Evolutionary conservation across 2,113 vertebrate species (phyloP).

Genomic region (Epinephelus fuscoguttatus): DNA sequence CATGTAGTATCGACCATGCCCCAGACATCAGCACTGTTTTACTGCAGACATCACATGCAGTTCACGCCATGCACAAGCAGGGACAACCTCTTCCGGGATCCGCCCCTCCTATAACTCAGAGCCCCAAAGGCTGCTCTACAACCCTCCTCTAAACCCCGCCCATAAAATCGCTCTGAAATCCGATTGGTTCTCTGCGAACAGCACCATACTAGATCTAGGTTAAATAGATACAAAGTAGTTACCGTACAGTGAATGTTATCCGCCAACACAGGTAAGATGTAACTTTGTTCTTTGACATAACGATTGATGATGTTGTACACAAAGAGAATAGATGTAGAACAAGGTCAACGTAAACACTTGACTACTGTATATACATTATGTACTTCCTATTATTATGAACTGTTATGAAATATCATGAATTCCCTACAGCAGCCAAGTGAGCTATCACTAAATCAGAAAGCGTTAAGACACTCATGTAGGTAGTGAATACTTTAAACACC

Average conservation of each 20-base stretch:
- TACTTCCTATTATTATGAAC: too few relatives aligned
- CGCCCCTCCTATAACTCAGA: not conserved
- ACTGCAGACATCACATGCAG: not conserved
- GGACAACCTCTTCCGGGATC: not conserved
- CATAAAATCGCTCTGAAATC: not conserved
- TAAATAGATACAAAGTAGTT: constrained; percentile 17
- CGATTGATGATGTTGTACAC: too few relatives aligned
- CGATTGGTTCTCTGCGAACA: constrained; percentile 66
- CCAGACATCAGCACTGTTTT: not conserved
- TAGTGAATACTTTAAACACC: not conserved
- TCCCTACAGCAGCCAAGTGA: too few relatives aligned
- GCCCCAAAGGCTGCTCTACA: too few relatives aligned
- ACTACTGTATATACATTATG: too few relatives aligned
- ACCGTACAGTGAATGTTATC: too few relatives aligned
- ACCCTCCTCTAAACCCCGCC: constrained; percentile 17
- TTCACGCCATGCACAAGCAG: not conserved
- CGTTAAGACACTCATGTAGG: not conserved
- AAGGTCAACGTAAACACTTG: too few relatives aligned
- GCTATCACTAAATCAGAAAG: too few relatives aligned
- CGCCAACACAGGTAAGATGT: not conserved
- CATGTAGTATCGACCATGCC: not conserved
- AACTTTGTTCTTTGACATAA: not conserved
- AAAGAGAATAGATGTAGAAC: too few relatives aligned
- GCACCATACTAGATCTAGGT: constrained; percentile 33
- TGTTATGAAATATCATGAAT: too few relatives aligned